A percentile compares a stretch with the other conserved stretches of the same genome.
Conservation (phyloP, 2,113 vertebrate genomes). For the Centropus bengalensis region DNA sequence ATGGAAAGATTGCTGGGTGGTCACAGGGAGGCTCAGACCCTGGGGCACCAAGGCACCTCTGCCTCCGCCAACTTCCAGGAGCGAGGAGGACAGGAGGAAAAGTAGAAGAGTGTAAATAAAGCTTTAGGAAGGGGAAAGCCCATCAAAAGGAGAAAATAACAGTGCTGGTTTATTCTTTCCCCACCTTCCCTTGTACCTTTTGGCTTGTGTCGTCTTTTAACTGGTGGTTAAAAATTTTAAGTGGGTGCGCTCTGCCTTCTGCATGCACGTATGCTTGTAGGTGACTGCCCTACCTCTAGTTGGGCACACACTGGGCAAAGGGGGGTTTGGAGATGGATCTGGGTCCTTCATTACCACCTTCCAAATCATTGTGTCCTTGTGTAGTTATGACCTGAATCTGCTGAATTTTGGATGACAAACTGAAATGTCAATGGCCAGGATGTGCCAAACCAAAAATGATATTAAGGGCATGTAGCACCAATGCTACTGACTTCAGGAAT, state of each 20-base stretch:
- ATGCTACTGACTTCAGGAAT: not conserved
- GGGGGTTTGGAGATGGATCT: not conserved
- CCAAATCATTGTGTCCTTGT: not conserved
- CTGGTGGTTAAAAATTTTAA: not conserved
- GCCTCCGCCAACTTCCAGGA: not conserved
- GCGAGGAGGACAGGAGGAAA: not conserved
- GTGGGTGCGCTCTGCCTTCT: not conserved
- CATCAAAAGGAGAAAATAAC: not conserved
- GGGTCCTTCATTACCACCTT: not conserved
- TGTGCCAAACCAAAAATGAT: not conserved
- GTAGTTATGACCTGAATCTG: not conserved
- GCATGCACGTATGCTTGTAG: fast-evolving
- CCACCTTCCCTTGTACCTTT: not conserved
- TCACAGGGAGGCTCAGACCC: not conserved
- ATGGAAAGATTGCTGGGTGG: not conserved
- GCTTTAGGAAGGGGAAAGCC: conserved; percentile 3
- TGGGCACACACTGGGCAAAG: fast-evolving
- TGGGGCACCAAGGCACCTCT: not conserved
- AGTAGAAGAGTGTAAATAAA: not conserved
- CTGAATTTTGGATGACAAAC: not conserved
- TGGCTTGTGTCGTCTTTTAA: fast-evolving
- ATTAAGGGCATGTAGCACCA: not conserved
- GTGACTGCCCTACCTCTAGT: not conserved
- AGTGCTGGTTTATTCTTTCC: not conserved
- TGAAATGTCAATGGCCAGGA: fast-evolving